Base-by-base conservation (phyloP, 2,797 vertebrate species). In the Crenichthys baileyi region DNA sequence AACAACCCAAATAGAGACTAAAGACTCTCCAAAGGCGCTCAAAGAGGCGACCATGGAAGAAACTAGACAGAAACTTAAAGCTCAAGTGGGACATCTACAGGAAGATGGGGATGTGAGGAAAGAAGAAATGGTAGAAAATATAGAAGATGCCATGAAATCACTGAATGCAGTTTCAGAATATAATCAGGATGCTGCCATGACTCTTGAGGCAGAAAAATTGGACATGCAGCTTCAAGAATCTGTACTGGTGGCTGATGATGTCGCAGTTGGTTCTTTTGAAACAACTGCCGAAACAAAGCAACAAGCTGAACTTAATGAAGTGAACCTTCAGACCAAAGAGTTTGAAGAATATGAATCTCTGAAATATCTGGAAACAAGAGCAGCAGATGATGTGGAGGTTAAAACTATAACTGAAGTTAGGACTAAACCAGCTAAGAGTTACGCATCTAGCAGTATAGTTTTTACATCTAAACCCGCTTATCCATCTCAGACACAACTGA, bases 321-420 rank as follows among this genome's bases (percentile, higher is more conserved):
- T 1, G 5, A 56, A 26, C 6, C 22, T 1, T 4, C 50, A 60
- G 53, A 39, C 9, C 1, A 39, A 79, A 71, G 41, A 67, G 7
- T 18, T 18, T 3, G 1, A 50, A 39, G 63, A 67, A 41, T 36
- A 18, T 24, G 70, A 58, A 48, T 50, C 0, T 22, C 6, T 39
- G 53, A 82, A 68, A 24, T 36, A 48, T 6, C 39, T 79, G 75
- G 75, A 71, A 58, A 7, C n/a, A 0, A 60, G 20, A 68, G 41
- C 4, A 0, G 2, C 5, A 61, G 77, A 90, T 67, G 4, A 11
- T 22, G 22, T 24, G 22, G 46, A 80, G 55, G 41, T 55, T 7
- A 73, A 39, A 60, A 8, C 16, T 46, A 26, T 8, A 72, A 18
- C 53, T 7, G 15, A 63, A 9, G 50, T 0, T 2, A 63, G 56